Conservation (phyloP, 2,113 vertebrate genomes). For the Falcunculus frontatus region DNA sequence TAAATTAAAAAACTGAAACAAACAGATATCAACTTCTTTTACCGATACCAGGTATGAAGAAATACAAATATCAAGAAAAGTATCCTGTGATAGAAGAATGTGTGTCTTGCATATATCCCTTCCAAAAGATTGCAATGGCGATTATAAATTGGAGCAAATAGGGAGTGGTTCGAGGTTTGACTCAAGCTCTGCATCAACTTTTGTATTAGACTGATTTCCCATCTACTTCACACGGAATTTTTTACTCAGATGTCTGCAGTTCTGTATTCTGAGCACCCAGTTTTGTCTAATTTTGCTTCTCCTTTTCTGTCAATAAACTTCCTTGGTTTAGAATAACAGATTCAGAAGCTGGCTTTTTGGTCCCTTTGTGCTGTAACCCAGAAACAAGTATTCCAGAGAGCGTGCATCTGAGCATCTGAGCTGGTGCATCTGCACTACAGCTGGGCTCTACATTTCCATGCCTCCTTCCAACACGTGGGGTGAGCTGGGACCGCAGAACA, state of each 20-base stretch:
- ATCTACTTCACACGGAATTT: neutral
- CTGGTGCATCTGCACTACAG: slow-evolving; percentile 43
- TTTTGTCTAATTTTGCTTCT: neutral
- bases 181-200: neutral
- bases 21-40: neutral
- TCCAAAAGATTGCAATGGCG: neutral
- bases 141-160: neutral
- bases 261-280: neutral
- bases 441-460: slow-evolving; percentile 49
- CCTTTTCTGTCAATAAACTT: neutral
- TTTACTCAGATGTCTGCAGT: neutral
- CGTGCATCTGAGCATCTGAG: neutral
- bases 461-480: slow-evolving; percentile 16
- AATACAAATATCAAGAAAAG: neutral
- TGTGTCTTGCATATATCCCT: neutral
- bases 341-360: neutral
- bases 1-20: neutral
- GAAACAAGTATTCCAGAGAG: neutral
- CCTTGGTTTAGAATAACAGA: neutral
- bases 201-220: neutral
- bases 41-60: neutral
- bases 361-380: slow-evolving; percentile 20
- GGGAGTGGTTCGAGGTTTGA: neutral
- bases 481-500: slow-evolving; percentile 20
- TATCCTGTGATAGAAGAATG: neutral